Evolutionary conservation across 2,113 vertebrate species (phyloP), one percentile per base, ranked within the genome.

Genomic region (Panthera uncia): DNA sequence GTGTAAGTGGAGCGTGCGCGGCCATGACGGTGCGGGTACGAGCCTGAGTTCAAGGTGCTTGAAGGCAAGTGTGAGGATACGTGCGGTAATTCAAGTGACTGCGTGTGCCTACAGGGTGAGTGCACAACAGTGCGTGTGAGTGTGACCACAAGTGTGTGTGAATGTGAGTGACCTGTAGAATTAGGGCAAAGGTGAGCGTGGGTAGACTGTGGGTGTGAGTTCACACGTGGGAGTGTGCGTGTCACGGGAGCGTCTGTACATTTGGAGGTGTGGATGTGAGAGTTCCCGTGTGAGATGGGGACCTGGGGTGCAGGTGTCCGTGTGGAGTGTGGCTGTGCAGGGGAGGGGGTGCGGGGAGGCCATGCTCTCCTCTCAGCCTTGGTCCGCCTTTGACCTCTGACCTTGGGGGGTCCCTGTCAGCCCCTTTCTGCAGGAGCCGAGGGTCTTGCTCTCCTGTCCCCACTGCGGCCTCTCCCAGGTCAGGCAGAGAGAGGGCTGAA

Each of bases 281-380:
- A 19, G 63, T 0, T 0, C 16, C 2, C 13, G 3, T 18, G 11
- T n/a, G 55, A 38, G 88, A 6, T 1, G 10, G 69, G 50, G 80
- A 5, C 33, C 61, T 0, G 1, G 45, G 61, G 63, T 11, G 10
- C 7, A 2, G n/a, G 48, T 4, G 2, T 1, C 45, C 45, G 1
- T 45, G 45, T 45, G 7, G 79, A 21, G 55, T 36, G n/a, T 19
- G 57, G 8, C 9, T 15, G 50, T 63, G 48, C 52, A 18, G 3
- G 45, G 48, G 73, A 19, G 23, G 45, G 45, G n/a, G 19, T 5
- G 7, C 3, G 36, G n/a, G 33, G 21, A 19, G 9, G 38, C 48
- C 5, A 7, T 2, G 36, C 50, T n/a, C 66, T 81, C n/a, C 61
- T 19, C 48, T 84, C 78, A 63, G 80, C 38, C 38, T 50, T 21